Evolutionary conservation across 2,888 invertebrate genomes (phyloP).

Genomic region (Pediacus dermestoides): DNA sequence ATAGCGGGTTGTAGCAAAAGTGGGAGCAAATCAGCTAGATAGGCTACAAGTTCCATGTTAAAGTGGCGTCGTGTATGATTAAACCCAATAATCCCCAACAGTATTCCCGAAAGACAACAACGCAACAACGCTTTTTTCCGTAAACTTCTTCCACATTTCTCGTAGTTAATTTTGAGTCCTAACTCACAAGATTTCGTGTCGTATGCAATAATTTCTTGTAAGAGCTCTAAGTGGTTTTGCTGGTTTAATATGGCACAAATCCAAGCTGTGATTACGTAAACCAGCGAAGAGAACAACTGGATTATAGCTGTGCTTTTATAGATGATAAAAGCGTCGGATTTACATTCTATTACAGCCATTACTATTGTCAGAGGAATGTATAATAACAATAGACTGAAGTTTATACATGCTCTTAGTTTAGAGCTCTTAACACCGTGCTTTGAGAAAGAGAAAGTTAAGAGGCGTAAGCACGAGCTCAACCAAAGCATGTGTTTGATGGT

Average conservation of each 20-base stretch:
- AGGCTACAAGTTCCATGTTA: no score
- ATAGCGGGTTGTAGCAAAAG: no score
- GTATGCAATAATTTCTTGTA: slow-evolving; percentile 1
- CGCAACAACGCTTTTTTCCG: no score
- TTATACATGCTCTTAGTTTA: slow-evolving; percentile 3
- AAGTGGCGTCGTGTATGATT: no score
- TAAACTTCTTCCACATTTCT: neutral
- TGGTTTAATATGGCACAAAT: slow-evolving; percentile 7
- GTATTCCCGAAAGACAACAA: no score
- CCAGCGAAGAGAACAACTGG: neutral
- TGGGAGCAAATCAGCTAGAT: no score
- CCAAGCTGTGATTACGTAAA: slow-evolving; percentile 3
- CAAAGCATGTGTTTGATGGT: neutral
- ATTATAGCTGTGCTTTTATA: slow-evolving; percentile 11
- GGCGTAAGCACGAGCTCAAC: neutral
- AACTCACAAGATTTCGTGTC: slow-evolving; percentile 4
- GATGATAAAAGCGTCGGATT: neutral
- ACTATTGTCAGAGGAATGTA: slow-evolving; percentile 2
- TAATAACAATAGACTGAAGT: neutral
- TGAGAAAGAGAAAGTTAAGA: slow-evolving; percentile 3
- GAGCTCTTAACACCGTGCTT: slow-evolving; percentile 6
- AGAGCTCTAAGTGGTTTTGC: slow-evolving; percentile 7
- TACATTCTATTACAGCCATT: neutral
- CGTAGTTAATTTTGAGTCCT: slow-evolving; percentile 5
- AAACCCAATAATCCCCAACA: no score